Conservation (phyloP, 2,113 vertebrate species). For the Apteryx mantelli region DNA sequence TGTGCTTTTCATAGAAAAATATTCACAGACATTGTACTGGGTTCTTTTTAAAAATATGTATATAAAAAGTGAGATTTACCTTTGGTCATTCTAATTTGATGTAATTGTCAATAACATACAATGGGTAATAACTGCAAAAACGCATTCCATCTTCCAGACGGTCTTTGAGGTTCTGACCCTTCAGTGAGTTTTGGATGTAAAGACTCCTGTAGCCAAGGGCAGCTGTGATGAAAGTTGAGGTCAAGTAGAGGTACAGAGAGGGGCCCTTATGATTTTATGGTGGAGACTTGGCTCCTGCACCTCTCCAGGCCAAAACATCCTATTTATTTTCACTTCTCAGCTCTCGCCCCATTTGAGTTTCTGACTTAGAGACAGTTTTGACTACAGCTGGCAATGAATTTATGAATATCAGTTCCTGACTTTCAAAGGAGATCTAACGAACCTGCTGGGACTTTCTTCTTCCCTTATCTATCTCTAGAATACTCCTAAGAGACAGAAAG, state of each 20-base stretch:
- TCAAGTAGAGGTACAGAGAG: neutral
- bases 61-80: neutral
- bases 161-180: neutral
- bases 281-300: neutral
- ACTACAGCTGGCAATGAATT: neutral
- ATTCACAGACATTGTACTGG: neutral
- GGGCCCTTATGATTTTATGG: neutral
- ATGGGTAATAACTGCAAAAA: neutral
- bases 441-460: neutral
- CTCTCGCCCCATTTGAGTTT: neutral
- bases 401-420: neutral
- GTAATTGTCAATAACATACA: neutral
- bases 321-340: neutral
- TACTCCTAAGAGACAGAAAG: neutral
- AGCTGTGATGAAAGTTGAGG: neutral
- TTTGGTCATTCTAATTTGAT: neutral
- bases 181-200: neutral
- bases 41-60: neutral
- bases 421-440: neutral
- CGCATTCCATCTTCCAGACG: neutral
- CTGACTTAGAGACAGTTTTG: neutral
- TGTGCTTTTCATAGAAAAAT: neutral
- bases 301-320: neutral
- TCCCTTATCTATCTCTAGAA: neutral
- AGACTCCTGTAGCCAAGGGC: neutral